A percentile compares a stretch with the other conserved stretches of the same genome.
These are phyloP conservation scores for Taeniopygia guttata DNA, from an alignment of 2,797 vertebrate species.

Conservation along the genomic window DNA sequence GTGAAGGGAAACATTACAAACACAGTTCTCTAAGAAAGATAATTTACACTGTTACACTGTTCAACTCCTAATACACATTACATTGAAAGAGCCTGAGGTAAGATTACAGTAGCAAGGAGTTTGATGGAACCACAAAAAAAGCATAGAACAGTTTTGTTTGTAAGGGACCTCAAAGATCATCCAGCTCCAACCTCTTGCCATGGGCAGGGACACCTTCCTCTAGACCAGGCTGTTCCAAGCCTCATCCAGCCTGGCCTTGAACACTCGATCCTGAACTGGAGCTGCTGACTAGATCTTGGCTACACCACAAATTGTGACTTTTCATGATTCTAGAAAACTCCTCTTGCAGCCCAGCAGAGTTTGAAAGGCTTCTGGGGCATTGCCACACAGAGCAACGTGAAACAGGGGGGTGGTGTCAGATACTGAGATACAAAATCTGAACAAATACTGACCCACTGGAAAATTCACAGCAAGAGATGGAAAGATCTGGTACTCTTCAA, in stretches of 20 bases:
- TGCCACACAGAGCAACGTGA: neutral
- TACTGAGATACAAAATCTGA: neutral
- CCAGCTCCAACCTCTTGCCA: neutral
- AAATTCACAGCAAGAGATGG: constrained; percentile 49
- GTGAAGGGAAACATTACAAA: neutral
- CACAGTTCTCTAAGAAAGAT: neutral
- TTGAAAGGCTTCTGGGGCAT: neutral
- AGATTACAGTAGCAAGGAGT: neutral
- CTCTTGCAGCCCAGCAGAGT: neutral
- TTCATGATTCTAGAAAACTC: neutral
- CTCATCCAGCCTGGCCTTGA: neutral
- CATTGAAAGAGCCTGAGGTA: neutral
- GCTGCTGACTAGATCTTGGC: neutral
- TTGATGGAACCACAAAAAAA: neutral
- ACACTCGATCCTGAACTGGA: neutral
- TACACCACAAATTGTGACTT: fast-evolving
- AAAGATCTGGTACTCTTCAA: constrained; percentile 63
- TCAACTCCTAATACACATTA: neutral
- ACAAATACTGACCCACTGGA: constrained; percentile 60
- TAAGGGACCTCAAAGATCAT: neutral
- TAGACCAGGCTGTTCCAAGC: neutral
- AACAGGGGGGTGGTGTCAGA: neutral
- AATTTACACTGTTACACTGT: neutral
- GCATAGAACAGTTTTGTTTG: neutral
- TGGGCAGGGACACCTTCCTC: neutral